Evolutionary conservation across 2,113 vertebrate species (phyloP).

Genomic region (Paramisgurnus dabryanus): DNA sequence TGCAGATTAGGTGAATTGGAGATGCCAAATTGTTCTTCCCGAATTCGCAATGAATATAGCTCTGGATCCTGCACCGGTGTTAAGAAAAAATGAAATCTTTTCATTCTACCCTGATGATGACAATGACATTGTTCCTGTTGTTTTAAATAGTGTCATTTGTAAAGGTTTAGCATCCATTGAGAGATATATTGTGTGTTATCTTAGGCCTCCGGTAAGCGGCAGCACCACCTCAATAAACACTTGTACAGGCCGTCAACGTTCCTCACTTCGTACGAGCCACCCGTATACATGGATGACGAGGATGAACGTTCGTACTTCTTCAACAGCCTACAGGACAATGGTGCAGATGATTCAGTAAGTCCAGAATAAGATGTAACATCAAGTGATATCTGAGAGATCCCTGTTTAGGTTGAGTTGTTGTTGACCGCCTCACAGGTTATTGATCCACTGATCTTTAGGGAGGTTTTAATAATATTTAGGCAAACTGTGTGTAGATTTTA

Average conservation of each 20-base stretch:
- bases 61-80: too few species aligned
- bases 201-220: conserved; percentile 91
- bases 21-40: too few species aligned
- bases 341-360: conserved; percentile 84
- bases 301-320: conserved; percentile 90
- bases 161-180: background rate
- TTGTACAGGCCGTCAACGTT: conserved; percentile 98
- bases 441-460: too few species aligned
- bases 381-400: background rate
- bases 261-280: conserved; percentile 96
- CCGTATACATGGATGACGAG: conserved; percentile 98
- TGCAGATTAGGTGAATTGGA: too few species aligned
- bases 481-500: too few species aligned
- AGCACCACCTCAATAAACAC: conserved; percentile 98
- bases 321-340: conserved; percentile 78
- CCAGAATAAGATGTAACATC: background rate
- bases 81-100: too few species aligned
- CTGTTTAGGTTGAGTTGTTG: background rate
- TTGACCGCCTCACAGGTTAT: too few species aligned
- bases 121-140: too few species aligned
- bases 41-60: too few species aligned
- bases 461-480: too few species aligned
- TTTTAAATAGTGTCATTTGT: background rate
- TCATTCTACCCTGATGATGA: too few species aligned
- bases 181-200: background rate